These are phyloP conservation scores for Leguminivora glycinivorella DNA, from an alignment of 1,140 invertebrate species.

Conservation along the genomic window DNA sequence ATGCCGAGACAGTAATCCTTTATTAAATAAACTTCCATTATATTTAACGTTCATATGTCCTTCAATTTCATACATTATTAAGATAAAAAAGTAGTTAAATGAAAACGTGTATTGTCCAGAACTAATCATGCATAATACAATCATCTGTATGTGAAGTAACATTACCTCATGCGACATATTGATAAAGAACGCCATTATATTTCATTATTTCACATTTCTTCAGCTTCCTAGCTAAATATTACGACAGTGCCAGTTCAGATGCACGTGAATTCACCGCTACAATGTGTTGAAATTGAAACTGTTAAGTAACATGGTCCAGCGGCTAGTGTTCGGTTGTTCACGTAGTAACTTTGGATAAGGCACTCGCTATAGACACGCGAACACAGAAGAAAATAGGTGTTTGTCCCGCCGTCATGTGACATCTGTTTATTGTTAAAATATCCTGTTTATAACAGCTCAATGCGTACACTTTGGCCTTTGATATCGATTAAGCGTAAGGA, in stretches of 20 bases:
- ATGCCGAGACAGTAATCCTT: not conserved
- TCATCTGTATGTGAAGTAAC: not conserved
- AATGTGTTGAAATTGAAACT: not conserved
- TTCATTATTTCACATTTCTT: constrained; percentile 7
- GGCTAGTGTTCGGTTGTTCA: not conserved
- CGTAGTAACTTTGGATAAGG: not conserved
- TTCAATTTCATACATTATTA: too few relatives aligned
- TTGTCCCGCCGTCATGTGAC: not conserved
- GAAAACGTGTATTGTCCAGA: constrained; percentile 2
- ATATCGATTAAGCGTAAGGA: constrained; percentile 26
- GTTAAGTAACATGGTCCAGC: not conserved
- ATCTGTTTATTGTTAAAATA: constrained; percentile 21
- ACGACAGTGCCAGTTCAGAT: not conserved
- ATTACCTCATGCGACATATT: not conserved
- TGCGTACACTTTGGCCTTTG: constrained; percentile 20
- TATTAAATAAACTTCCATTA: not conserved
- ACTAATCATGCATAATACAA: not conserved
- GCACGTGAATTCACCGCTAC: not conserved
- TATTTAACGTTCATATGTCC: not conserved
- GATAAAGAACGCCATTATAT: not conserved
- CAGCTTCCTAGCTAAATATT: not conserved
- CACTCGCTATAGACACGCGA: not conserved
- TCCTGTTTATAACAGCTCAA: constrained; percentile 4
- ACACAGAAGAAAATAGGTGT: not conserved
- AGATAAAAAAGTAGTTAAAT: not conserved